These are phyloP conservation scores for Pseudotriccus pelzelni DNA, from an alignment of 2,797 vertebrate species.

Conservation along the genomic window DNA sequence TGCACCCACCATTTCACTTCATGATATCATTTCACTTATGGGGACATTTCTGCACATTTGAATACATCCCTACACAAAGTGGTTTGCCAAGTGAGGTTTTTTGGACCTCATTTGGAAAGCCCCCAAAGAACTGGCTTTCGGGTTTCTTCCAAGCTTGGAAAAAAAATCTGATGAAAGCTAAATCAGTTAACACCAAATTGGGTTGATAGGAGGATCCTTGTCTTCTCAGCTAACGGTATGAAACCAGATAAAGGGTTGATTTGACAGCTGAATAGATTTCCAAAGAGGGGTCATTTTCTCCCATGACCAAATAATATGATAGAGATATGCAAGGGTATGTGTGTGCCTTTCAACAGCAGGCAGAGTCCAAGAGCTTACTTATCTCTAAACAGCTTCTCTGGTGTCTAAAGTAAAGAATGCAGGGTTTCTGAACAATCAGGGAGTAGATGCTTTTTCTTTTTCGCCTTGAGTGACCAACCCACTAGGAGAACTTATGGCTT, in stretches of 20 bases:
- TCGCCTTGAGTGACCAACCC: background rate
- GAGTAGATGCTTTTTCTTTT: background rate
- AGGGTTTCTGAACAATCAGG: conserved; percentile 17
- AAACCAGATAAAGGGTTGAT: conserved; percentile 60
- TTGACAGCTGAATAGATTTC: conserved; percentile 60
- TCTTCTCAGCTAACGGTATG: conserved; percentile 55
- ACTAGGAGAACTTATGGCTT: background rate
- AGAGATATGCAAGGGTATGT: conserved; percentile 41
- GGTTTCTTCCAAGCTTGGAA: background rate
- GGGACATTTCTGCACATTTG: conserved; percentile 41
- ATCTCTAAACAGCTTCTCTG: conserved; percentile 30
- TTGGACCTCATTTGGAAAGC: conserved; percentile 25
- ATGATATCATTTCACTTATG: conserved; percentile 40
- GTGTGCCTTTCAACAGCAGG: conserved; percentile 50
- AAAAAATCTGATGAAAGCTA: conserved; percentile 49
- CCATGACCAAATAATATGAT: conserved; percentile 56
- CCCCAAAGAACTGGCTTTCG: background rate
- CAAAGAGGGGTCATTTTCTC: conserved; percentile 58
- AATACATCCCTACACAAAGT: background rate
- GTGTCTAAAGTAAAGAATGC: conserved; percentile 39
- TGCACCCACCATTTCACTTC: conserved; percentile 55
- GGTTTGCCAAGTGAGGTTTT: conserved; percentile 28
- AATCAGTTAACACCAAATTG: conserved; percentile 60
- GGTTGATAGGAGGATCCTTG: conserved; percentile 61
- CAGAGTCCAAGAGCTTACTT: conserved; percentile 39